Conservation (phyloP, 2,888 invertebrate species). For the Dryocosmus kuriphilus region DNA sequence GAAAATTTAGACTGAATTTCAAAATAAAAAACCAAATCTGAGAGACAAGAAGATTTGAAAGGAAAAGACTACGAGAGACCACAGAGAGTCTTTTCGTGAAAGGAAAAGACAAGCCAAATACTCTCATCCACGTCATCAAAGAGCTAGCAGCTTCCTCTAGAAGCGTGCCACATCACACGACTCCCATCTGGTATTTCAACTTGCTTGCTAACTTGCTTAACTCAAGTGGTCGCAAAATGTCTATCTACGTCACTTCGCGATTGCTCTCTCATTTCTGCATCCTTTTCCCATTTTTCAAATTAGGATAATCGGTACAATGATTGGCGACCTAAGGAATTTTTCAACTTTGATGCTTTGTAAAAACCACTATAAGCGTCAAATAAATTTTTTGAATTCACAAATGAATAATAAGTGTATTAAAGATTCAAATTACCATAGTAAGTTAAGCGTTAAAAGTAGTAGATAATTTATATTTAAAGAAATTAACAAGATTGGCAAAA, state of each 20-base stretch:
- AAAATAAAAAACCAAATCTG: neutral
- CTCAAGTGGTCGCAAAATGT: slow-evolving; percentile 22
- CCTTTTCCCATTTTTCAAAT: neutral
- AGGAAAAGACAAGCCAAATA: slow-evolving; percentile 21
- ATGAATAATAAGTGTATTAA: too few relatives aligned
- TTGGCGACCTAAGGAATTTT: too few relatives aligned
- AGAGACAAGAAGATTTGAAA: neutral
- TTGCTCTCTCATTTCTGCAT: slow-evolving; percentile 5
- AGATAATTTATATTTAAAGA: too few relatives aligned
- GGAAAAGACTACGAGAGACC: slow-evolving; percentile 13
- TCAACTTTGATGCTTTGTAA: too few relatives aligned
- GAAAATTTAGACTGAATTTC: neutral
- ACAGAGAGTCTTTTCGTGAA: slow-evolving; percentile 27
- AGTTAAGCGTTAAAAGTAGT: too few relatives aligned
- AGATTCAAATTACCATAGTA: too few relatives aligned
- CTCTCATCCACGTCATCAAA: slow-evolving; percentile 27
- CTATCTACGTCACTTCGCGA: slow-evolving; percentile 20
- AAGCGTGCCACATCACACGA: slow-evolving; percentile 16
- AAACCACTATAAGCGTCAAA: too few relatives aligned
- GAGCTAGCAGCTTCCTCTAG: slow-evolving; percentile 33
- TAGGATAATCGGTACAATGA: too few relatives aligned
- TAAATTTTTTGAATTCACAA: too few relatives aligned
- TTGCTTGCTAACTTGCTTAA: too few relatives aligned
- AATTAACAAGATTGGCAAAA: too few relatives aligned
- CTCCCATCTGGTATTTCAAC: slow-evolving; percentile 4